Conservation (phyloP, 2,113 vertebrate genomes). For the Lepidothrix coronata region DNA sequence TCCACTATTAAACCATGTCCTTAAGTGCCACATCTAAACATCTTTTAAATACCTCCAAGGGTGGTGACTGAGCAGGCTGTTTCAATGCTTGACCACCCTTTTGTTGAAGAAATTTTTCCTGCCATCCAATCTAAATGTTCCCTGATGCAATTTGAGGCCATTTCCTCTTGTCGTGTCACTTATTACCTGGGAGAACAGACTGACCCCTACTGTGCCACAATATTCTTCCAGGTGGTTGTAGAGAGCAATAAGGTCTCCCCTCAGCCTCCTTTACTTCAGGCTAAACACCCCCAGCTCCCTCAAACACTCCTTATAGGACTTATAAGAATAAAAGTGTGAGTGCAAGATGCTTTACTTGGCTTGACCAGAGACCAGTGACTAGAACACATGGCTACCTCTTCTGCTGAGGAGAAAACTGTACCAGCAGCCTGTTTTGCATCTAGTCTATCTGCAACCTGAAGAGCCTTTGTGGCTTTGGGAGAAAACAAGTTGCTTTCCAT, state of each 20-base stretch:
- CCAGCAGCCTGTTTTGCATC: not conserved
- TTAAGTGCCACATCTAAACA: not conserved
- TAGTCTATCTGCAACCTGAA: not conserved
- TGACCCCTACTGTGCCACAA: not conserved
- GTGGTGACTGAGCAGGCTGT: not conserved
- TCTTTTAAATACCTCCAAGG: not conserved
- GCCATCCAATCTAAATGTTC: not conserved
- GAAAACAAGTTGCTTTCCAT: not conserved
- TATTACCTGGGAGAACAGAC: not conserved
- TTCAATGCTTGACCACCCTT: not conserved
- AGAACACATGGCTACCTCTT: rapidly evolving
- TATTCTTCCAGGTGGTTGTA: not conserved
- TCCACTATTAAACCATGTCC: not conserved
- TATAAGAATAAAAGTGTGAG: not conserved
- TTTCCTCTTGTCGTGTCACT: not conserved
- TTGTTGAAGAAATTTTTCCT: not conserved
- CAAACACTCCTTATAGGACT: not conserved
- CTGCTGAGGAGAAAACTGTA: not conserved
- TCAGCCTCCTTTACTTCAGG: not conserved
- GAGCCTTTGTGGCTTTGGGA: not conserved
- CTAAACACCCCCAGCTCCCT: not conserved
- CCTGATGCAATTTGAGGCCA: not conserved
- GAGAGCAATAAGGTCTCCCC: not conserved
- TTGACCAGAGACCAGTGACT: not conserved
- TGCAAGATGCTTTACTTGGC: not conserved